A percentile compares a stretch with the other conserved stretches of the same genome.
Conservation (phyloP, 2,888 invertebrate species). For the Drosophila rellima region DNA sequence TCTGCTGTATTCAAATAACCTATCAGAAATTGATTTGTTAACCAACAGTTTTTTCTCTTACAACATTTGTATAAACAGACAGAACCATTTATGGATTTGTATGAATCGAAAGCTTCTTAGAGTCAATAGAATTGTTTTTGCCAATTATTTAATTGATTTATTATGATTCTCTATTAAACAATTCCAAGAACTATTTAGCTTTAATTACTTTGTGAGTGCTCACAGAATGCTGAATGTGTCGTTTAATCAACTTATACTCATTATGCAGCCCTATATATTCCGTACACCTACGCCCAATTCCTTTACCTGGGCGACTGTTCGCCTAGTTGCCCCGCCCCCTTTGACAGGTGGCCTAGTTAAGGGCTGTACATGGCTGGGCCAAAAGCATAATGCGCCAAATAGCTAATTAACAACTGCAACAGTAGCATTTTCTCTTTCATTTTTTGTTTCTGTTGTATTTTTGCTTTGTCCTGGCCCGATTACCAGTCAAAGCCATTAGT, state of each 20-base stretch:
- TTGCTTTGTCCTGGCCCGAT: constrained; percentile 33
- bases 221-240: constrained; percentile 24
- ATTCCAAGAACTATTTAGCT: constrained; percentile 1
- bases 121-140: neutral
- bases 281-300: neutral
- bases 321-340: constrained; percentile 19
- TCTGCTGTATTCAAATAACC: too few relatives aligned
- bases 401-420: constrained; percentile 75
- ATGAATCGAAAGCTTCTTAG: neutral
- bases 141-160: neutral
- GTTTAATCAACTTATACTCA: constrained; percentile 47
- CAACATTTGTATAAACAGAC: too few relatives aligned
- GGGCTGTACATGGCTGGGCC: constrained; percentile 40
- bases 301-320: constrained; percentile 1
- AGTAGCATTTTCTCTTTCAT: constrained; percentile 45
- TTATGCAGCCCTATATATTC: constrained; percentile 10
- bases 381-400: constrained; percentile 71
- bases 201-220: constrained; percentile 10
- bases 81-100: neutral
- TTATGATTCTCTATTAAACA: neutral
- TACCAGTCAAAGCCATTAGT: constrained; percentile 63
- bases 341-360: constrained; percentile 57
- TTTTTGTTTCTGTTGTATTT: neutral
- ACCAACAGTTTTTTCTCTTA: too few relatives aligned
- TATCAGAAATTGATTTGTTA: too few relatives aligned